Evolutionary conservation across 2,797 vertebrate genomes (phyloP).

Genomic region (Sebastes baramenuke): DNA sequence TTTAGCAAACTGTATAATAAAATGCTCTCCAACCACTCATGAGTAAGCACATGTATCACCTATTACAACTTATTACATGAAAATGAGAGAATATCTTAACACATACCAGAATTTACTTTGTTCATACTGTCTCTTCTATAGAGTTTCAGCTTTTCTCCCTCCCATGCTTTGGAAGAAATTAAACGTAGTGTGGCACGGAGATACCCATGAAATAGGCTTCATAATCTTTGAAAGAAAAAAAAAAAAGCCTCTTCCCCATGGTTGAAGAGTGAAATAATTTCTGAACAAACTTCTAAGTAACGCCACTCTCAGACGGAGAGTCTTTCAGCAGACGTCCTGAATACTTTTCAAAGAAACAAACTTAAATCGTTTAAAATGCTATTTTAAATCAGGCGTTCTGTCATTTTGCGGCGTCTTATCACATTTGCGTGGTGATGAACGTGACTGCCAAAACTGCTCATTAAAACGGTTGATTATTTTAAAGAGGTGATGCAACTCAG

Average conservation of each 20-base stretch:
- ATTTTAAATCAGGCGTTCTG: conserved; percentile 39
- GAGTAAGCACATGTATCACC: neutral
- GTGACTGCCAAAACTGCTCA: conserved; percentile 61
- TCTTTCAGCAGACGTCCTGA: conserved; percentile 38
- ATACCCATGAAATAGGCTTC: conserved; percentile 65
- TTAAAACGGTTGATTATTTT: conserved; percentile 61
- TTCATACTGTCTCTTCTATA: neutral
- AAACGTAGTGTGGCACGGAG: conserved; percentile 35
- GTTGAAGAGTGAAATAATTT: conserved; percentile 43
- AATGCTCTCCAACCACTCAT: neutral
- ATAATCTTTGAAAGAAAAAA: conserved; percentile 49
- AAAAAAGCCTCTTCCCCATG: conserved; percentile 24
- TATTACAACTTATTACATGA: neutral
- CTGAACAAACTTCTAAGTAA: conserved; percentile 58
- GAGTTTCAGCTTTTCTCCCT: conserved; percentile 29
- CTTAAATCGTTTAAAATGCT: conserved; percentile 31
- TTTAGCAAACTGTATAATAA: neutral
- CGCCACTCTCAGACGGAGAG: conserved; percentile 25
- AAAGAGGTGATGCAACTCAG: conserved; percentile 73
- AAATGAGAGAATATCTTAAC: neutral
- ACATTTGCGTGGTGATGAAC: conserved; percentile 54
- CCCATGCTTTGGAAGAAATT: conserved; percentile 38
- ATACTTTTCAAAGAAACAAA: conserved; percentile 23
- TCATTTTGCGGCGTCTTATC: conserved; percentile 56
- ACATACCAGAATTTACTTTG: neutral